Evolutionary conservation across 2,888 invertebrate species (phyloP), one percentile per base, ranked within the genome.

Genomic region (Callimorpha dominula): DNA sequence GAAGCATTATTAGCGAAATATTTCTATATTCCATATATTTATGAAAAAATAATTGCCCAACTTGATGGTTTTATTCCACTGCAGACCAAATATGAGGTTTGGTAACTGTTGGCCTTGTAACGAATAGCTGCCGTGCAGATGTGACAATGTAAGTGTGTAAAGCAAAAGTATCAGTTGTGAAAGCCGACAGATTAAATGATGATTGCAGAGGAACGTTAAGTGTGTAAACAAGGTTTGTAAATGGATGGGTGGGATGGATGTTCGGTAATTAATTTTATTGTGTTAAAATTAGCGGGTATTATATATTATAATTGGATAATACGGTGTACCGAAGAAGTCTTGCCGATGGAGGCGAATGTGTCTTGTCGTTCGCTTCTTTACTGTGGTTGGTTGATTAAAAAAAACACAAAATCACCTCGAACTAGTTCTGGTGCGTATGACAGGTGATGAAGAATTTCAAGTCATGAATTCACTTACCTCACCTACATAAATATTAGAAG

Each of bases 91-190:
- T 72, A 80, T 81, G 50, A 60, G 15, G 75, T 81, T 84, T 79
- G 77, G 83, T 73, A 83, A 82, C 77, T 75, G 77, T 76, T 50
- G 80, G 72, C 82, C 82, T 82, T 82, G 82, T 80, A 78, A 73
- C 77, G 66, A 77, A 82, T 84, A 78, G 74, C 70, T 74, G 78
- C 75, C 84, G 77, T 84, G 80, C 84, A 82, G 82, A 76, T 82
- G 80, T 81, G 77, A 77, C 84, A 75, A 68, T 68, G 63, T 42
- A 6, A 52, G 54, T 65, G 73, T 46, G 64, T 62, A 40, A 50
- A 68, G 73, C 84, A 83, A 78, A 72, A 83, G 73, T 81, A 78
- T 74, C n/a, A 71, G 75, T 75, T 69, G 40, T 76, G 57, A 40
- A 54, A 65, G 68, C 20, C 49, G 7, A 52, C 62, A 42, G 50